These are phyloP conservation scores for Gracilinanus agilis DNA, from an alignment of 2,113 vertebrate species.

Conservation along the genomic window DNA sequence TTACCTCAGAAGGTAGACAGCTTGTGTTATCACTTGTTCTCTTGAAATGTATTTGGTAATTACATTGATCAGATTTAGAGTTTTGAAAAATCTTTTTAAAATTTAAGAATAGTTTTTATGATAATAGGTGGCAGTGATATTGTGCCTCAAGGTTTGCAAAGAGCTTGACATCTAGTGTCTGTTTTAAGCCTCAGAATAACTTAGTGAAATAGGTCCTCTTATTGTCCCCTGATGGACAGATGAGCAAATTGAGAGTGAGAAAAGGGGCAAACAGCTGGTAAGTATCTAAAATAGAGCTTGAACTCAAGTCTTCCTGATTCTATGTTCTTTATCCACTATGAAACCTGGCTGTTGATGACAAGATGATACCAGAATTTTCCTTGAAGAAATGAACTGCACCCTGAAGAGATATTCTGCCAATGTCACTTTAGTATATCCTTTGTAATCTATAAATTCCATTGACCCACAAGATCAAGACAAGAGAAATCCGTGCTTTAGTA, in stretches of 20 bases:
- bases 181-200: not conserved
- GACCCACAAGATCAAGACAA: slow-evolving; percentile 63
- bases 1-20: not conserved
- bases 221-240: not conserved
- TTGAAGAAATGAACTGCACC: slow-evolving; percentile 31
- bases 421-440: slow-evolving; percentile 60
- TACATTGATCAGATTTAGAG: not conserved
- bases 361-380: slow-evolving; percentile 26
- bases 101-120: not conserved
- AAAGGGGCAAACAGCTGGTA: no score
- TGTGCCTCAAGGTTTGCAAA: not conserved
- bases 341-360: not conserved
- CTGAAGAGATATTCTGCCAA: slow-evolving; percentile 34
- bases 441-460: slow-evolving; percentile 72
- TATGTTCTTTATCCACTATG: not conserved
- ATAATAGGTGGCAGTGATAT: not conserved
- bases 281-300: not conserved
- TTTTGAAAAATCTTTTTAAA: not conserved
- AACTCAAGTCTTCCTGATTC: not conserved
- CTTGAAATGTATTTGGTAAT: not conserved
- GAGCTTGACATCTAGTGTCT: not conserved
- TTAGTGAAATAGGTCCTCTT: not conserved
- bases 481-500: slow-evolving; percentile 49
- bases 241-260: not conserved
- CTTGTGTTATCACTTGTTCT: not conserved